Conservation (phyloP, 2,113 vertebrate genomes). For the Irena cyanogastra region DNA sequence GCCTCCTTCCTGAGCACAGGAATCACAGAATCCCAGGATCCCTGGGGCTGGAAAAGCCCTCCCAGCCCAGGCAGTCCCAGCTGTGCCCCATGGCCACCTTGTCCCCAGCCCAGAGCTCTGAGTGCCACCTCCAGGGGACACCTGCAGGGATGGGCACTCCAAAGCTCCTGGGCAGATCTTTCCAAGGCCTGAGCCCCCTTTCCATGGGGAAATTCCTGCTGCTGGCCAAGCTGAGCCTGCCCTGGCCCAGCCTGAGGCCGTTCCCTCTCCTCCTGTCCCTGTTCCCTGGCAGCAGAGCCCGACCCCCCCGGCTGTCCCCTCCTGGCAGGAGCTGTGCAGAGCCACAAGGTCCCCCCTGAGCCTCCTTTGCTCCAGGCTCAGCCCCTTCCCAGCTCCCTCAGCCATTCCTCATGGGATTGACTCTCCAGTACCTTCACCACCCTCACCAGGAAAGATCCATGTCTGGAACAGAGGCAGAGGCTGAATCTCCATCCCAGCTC, state of each 20-base stretch:
- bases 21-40: accelerated
- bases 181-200: not conserved
- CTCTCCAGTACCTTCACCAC: not conserved
- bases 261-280: not conserved
- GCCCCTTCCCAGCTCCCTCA: not conserved
- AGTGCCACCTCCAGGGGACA: not conserved
- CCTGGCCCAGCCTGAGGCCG: not conserved
- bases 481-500: not conserved
- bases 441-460: not conserved
- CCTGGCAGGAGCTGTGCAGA: not conserved
- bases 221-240: not conserved
- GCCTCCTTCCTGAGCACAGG: not conserved
- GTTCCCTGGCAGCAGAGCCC: not conserved
- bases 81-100: not conserved
- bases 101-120: not conserved
- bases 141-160: not conserved
- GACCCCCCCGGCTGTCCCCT: not conserved
- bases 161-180: not conserved
- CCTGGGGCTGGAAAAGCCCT: not conserved
- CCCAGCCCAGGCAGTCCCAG: not conserved
- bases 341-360: not conserved
- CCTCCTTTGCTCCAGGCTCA: not conserved
- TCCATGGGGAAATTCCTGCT: not conserved
- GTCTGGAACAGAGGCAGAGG: not conserved
- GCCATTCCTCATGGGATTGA: not conserved